Base-by-base conservation (phyloP, 2,113 vertebrate genomes). In the Stegastes partitus region DNA sequence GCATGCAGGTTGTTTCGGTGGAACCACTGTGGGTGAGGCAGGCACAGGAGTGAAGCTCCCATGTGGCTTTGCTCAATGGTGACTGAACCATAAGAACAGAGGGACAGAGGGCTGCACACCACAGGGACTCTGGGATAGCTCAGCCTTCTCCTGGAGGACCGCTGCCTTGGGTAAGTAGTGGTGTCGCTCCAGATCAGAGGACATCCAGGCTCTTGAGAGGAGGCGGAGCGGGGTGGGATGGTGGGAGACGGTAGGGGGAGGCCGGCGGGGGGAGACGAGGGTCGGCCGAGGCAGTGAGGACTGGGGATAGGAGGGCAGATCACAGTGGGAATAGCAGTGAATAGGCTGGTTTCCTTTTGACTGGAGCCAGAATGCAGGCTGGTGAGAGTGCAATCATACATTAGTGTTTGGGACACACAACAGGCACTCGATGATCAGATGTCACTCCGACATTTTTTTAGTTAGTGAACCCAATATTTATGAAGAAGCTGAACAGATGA, bases 51-150 rank as follows among this genome's bases (percentile, higher is more conserved):
- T 83, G 76, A 76, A 74, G 79, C 84, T 91, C 90, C 92, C 91
- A 79, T 70, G 90, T 78, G 92, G 84, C 77, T 78, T 82, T 67
- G 81, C 84, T 90, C 84, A 62, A 83, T 89, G 87, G 85, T 81
- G 90, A 89, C 86, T 91, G 92, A 93, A 93, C 89, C 89, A 72
- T 86, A 82, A 85, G 91, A 92, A 82, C 84, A 87, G 79, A 59
- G 87, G 88, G 85, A 88, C 88, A 83, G 76, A 87, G 91, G 90
- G 91, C 83, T 73, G 67, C 67, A 21, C 85, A 90, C 89, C 87
- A 9, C 81, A 4, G 90, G 89, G 91, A 87, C 89, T 88, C 88
- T 77, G 90, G 86, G 90, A 84, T 22, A 74, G 87, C 86, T 77
- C 83, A 79, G 61, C 82, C 84, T 77, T 77, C 84, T 86, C 89